phyloP scores from a whole-genome alignment of 92 coral and sea anemone species.

The Anthopleura xanthogrammica region DNA sequence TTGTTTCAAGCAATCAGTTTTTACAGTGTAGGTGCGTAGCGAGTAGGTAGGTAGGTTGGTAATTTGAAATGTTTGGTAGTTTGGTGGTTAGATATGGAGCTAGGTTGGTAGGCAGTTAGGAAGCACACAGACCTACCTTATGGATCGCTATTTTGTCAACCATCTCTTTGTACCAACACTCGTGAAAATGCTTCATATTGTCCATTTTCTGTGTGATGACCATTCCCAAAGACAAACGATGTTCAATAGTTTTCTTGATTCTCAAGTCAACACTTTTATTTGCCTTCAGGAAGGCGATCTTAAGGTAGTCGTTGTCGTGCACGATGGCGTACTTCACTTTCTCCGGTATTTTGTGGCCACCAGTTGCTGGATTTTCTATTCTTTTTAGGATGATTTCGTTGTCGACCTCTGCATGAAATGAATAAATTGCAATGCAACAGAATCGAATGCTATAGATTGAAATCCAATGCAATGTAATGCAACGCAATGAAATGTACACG shows the following conservation, averaged over 20 bases:
- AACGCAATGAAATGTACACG: too few relatives aligned
- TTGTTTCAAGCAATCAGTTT: too few relatives aligned
- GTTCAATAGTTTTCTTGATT: constrained; percentile 10
- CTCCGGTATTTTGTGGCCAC: not conserved
- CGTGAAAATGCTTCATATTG: not conserved
- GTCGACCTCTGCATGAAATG: not conserved
- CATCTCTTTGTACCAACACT: constrained; percentile 6
- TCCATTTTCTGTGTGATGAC: not conserved
- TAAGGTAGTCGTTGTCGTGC: not conserved
- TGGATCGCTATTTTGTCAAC: not conserved
- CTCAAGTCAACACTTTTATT: not conserved
- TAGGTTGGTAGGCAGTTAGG: not conserved
- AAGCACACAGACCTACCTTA: not conserved
- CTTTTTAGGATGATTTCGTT: not conserved
- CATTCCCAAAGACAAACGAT: constrained; percentile 19
- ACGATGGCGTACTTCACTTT: not conserved
- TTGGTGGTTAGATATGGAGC: not conserved
- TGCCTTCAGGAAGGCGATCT: not conserved
- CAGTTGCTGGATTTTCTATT: not conserved
- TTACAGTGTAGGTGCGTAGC: too few relatives aligned
- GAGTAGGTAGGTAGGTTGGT: too few relatives aligned
- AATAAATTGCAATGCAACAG: not conserved
- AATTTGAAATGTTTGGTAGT: not conserved
- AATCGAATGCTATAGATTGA: not conserved
- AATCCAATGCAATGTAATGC: too few relatives aligned